phyloP scores from a whole-genome alignment of 2,113 vertebrate genomes.

The Gymnocephalus cernua region DNA sequence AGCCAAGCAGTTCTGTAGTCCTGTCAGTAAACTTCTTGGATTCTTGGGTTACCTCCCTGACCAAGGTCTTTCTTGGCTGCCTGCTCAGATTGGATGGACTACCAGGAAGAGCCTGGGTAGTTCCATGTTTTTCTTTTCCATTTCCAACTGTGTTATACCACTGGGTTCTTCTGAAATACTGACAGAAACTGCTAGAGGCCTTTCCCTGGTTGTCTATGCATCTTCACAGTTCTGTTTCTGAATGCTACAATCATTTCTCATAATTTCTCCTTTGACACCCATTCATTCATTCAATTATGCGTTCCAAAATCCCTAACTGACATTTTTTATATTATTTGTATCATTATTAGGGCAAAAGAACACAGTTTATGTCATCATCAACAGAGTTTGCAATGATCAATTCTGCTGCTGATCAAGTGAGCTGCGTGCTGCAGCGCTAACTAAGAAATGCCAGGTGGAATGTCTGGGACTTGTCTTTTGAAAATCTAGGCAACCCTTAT shows the following conservation, averaged over 20 bases:
- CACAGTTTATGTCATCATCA: too few species aligned
- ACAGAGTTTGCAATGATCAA: too few species aligned
- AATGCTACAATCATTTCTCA: constrained; percentile 3
- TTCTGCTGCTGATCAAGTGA: too few species aligned
- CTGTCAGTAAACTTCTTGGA: constrained; percentile 40
- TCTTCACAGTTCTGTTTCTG: constrained; percentile 3
- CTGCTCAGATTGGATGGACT: constrained; percentile 25
- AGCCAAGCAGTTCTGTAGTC: constrained; percentile 21
- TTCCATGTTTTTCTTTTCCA: constrained; percentile 27
- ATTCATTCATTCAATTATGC: too few species aligned
- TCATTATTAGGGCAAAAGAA: too few species aligned
- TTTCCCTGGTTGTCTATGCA: neutral
- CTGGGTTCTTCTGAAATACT: neutral
- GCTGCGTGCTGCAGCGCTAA: too few species aligned
- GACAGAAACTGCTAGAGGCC: neutral
- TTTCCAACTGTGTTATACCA: constrained; percentile 37
- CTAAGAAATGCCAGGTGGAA: too few species aligned
- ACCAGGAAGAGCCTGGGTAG: constrained; percentile 4
- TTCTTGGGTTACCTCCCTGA: constrained; percentile 38
- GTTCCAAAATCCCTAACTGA: too few species aligned
- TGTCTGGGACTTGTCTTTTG: too few species aligned
- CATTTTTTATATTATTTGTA: too few species aligned
- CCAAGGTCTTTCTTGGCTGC: constrained; percentile 38
- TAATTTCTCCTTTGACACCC: constrained; percentile 5
- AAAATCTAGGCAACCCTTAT: too few species aligned